phyloP scores from a whole-genome alignment of 2,888 invertebrate genomes.

The Dicyrtoma fusca region DNA sequence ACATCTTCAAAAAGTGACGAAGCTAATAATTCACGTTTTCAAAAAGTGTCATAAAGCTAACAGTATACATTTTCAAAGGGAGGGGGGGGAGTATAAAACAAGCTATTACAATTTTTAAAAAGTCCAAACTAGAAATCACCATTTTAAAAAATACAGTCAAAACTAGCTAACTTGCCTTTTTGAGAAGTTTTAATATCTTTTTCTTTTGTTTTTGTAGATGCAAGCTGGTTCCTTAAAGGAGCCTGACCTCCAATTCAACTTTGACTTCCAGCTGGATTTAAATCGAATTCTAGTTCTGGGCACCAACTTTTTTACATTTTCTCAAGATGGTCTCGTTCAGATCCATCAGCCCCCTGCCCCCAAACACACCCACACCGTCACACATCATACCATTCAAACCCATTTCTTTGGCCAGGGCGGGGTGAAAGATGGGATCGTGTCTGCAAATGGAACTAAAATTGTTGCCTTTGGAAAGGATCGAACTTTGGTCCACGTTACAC shows the following conservation, averaged over 20 bases:
- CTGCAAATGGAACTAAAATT: constrained; percentile 49
- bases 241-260: constrained; percentile 45
- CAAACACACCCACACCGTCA: constrained; percentile 37
- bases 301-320: constrained; percentile 47
- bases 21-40: too few relatives aligned
- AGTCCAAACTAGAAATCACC: too few relatives aligned
- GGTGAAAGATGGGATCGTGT: constrained; percentile 49
- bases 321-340: constrained; percentile 45
- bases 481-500: constrained; percentile 45
- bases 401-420: constrained; percentile 48
- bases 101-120: too few relatives aligned
- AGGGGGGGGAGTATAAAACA: too few relatives aligned
- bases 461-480: constrained; percentile 50
- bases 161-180: too few relatives aligned
- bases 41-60: too few relatives aligned
- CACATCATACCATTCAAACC: constrained; percentile 39
- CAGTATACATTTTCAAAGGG: too few relatives aligned
- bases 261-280: constrained; percentile 42
- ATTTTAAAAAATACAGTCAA: too few relatives aligned
- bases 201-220: constrained; percentile 34
- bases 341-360: constrained; percentile 44
- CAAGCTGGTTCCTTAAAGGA: constrained; percentile 48
- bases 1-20: too few relatives aligned
- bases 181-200: background rate
- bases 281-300: constrained; percentile 42